Conservation (phyloP, 2,888 invertebrate genomes). For the Galerucella calmariensis region DNA sequence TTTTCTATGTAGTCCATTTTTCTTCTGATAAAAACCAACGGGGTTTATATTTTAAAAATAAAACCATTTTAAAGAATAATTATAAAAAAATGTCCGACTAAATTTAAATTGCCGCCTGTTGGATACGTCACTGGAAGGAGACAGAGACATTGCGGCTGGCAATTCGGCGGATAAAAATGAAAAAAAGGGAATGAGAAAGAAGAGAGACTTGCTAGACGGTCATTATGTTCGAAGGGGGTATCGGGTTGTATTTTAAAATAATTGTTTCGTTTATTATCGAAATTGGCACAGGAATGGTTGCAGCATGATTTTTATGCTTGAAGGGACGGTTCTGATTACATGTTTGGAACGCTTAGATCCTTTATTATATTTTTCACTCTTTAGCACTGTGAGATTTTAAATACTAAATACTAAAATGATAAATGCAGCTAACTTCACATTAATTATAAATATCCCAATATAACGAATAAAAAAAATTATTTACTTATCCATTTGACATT, state of each 20-base stretch:
- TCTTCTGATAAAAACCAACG: no score
- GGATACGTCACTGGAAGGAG: neutral
- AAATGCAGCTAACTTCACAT: no score
- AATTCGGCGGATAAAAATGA: slow-evolving; percentile 11
- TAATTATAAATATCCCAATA: no score
- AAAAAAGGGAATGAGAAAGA: slow-evolving; percentile 5
- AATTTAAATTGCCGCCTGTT: neutral
- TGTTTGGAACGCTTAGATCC: no score
- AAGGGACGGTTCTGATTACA: slow-evolving; percentile 58
- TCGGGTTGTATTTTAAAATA: slow-evolving; percentile 21
- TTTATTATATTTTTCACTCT: no score
- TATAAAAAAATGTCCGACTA: neutral
- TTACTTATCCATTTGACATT: no score
- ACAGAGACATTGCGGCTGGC: slow-evolving; percentile 19
- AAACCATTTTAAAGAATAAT: neutral
- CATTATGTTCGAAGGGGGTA: slow-evolving; percentile 11
- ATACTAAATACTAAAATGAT: no score
- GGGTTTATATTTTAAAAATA: no score
- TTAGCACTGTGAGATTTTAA: no score
- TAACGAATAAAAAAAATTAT: no score
- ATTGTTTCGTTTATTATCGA: slow-evolving; percentile 6
- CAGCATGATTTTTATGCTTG: slow-evolving; percentile 69
- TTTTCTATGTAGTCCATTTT: no score
- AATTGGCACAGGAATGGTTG: slow-evolving; percentile 4
- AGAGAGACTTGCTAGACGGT: slow-evolving; percentile 23